phyloP scores from a whole-genome alignment of 2,797 vertebrate species.

The Antennarius maculatus region DNA sequence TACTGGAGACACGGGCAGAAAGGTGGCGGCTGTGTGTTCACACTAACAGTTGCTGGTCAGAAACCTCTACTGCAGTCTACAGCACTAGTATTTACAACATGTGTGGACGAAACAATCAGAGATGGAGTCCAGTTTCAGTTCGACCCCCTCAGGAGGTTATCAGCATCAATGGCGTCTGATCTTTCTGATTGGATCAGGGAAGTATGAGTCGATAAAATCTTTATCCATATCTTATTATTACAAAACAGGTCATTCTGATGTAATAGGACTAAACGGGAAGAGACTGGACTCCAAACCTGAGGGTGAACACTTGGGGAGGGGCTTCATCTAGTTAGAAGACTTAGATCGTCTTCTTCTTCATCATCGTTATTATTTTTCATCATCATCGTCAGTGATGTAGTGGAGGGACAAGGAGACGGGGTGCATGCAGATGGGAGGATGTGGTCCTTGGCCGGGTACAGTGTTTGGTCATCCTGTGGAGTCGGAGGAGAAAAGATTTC shows the following conservation, averaged over 20 bases:
- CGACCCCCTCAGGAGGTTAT: constrained; percentile 43
- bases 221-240: constrained; percentile 19
- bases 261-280: constrained; percentile 44
- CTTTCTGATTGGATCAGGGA: constrained; percentile 17
- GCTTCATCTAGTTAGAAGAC: constrained; percentile 62
- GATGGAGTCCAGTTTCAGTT: constrained; percentile 53
- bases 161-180: constrained; percentile 20
- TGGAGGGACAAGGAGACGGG: constrained; percentile 52
- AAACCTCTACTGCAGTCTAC: constrained; percentile 72
- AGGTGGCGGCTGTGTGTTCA: constrained; percentile 61
- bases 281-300: constrained; percentile 51
- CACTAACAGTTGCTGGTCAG: constrained; percentile 76
- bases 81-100: constrained; percentile 73
- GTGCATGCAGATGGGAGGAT: constrained; percentile 75
- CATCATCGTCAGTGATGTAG: constrained; percentile 60
- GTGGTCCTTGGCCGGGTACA: constrained; percentile 58
- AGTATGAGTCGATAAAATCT: constrained; percentile 2
- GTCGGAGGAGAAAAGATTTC: neutral
- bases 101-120: constrained; percentile 51
- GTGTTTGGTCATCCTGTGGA: constrained; percentile 73
- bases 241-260: constrained; percentile 4
- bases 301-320: constrained; percentile 44
- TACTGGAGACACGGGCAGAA: constrained; percentile 49
- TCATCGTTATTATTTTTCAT: constrained; percentile 47
- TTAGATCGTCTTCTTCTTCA: constrained; percentile 56